phyloP scores from a whole-genome alignment of 92 coral and sea anemone species.

The Isaurus tuberculatus region DNA sequence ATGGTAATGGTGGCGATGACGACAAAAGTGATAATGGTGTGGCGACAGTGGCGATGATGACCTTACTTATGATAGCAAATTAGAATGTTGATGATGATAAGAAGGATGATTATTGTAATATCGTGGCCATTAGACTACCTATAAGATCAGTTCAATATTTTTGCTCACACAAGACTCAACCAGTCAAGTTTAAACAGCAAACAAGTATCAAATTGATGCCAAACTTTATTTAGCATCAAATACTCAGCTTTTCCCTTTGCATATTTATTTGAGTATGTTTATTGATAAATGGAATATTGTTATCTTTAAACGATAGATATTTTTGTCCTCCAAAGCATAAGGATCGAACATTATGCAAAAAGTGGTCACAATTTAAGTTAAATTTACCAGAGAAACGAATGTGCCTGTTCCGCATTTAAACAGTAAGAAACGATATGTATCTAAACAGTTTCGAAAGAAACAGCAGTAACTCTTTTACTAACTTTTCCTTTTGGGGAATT shows the following conservation, averaged over 20 bases:
- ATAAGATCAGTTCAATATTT: not conserved
- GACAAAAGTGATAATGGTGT: not conserved
- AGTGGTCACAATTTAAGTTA: no score
- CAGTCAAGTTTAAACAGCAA: not conserved
- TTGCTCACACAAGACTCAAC: not conserved
- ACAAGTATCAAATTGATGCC: not conserved
- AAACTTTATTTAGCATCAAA: not conserved
- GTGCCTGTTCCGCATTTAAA: no score
- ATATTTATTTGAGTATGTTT: slow-evolving; percentile 22
- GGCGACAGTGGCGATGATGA: not conserved
- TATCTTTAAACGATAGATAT: not conserved
- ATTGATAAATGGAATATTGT: not conserved
- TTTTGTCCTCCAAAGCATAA: not conserved
- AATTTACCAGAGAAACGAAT: no score
- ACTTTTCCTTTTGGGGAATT: no score
- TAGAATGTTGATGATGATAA: not conserved
- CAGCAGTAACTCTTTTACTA: no score
- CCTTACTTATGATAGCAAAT: not conserved
- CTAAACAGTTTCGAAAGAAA: no score
- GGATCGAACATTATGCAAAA: no score
- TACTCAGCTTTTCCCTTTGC: not conserved
- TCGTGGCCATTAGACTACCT: not conserved
- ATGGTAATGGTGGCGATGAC: not conserved
- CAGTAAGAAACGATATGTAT: no score
- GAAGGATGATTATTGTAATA: not conserved